Percentiles rank a stretch among this genome's conserved stretches.
phyloP scores from a whole-genome alignment of 2,888 invertebrate genomes.

The Prosopocoilus inquinatus region DNA sequence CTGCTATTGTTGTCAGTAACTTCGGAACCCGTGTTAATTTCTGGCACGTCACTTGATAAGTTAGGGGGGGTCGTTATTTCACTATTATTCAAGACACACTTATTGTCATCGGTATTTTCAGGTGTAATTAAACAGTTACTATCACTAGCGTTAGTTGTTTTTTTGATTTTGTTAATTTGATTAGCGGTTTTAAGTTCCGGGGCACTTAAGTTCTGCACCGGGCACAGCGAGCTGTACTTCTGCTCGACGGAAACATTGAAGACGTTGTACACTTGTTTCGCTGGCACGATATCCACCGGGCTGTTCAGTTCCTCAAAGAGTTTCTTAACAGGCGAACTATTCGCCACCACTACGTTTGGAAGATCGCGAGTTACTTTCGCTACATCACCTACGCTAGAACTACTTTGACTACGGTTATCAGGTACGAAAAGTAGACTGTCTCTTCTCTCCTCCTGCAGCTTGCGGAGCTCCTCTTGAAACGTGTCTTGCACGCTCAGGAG shows the following conservation, averaged over 20 bases:
- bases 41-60: too few species aligned
- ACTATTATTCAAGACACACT: too few species aligned
- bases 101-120: slow-evolving; percentile 1
- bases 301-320: slow-evolving; percentile 43
- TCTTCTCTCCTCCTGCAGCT: slow-evolving; percentile 49
- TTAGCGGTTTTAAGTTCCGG: slow-evolving; percentile 5
- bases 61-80: too few species aligned
- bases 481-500: slow-evolving; percentile 55
- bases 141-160: slow-evolving; percentile 3
- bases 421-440: slow-evolving; percentile 52
- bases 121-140: slow-evolving; percentile 6
- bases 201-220: slow-evolving; percentile 2
- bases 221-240: slow-evolving; percentile 27
- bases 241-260: slow-evolving; percentile 47
- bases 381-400: slow-evolving; percentile 14
- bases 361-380: slow-evolving; percentile 4
- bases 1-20: neutral
- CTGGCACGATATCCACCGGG: slow-evolving; percentile 43
- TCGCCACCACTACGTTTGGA: slow-evolving; percentile 13
- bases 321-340: slow-evolving; percentile 31
- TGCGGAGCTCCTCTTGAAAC: slow-evolving; percentile 56
- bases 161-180: slow-evolving; percentile 2
- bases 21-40: too few species aligned
- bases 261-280: slow-evolving; percentile 47
- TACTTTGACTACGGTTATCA: slow-evolving; percentile 35